Conservation (phyloP, 2,888 invertebrate genomes). For the Clepsis dumicolana region DNA sequence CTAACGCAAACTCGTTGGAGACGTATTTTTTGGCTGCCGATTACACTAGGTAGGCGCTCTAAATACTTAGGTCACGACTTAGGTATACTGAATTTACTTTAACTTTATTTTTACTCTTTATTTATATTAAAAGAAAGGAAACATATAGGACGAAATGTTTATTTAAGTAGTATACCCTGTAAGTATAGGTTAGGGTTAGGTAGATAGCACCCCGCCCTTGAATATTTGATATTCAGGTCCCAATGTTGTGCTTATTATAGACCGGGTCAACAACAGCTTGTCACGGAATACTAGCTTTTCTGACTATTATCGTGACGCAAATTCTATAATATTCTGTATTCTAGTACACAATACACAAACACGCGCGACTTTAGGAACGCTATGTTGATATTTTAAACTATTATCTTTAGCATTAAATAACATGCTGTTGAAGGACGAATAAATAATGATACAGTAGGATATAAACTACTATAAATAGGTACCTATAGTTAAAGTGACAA, state of each 20-base stretch:
- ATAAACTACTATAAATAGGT: no score
- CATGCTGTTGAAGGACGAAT: no score
- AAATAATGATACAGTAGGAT: no score
- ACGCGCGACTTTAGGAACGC: not conserved
- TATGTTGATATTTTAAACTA: not conserved
- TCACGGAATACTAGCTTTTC: constrained; percentile 21
- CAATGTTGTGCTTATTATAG: constrained; percentile 13
- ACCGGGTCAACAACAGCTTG: constrained; percentile 8
- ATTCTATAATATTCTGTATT: not conserved
- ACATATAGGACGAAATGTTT: not conserved
- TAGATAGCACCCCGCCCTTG: not conserved
- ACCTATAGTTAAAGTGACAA: no score
- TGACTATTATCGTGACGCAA: constrained; percentile 17
- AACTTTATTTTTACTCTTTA: no score
- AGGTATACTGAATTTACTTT: no score
- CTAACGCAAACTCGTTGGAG: no score
- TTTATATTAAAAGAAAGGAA: not conserved
- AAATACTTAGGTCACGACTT: no score
- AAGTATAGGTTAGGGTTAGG: not conserved
- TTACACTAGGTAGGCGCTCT: no score
- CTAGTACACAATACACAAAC: not conserved
- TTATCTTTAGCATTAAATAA: no score
- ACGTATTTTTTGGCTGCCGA: no score
- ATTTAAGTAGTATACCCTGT: not conserved
- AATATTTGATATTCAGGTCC: constrained; percentile 17